A percentile compares a stretch with the other conserved stretches of the same genome.
These are phyloP conservation scores for Anser cygnoides DNA, from an alignment of 2,113 vertebrate genomes.

Conservation along the genomic window DNA sequence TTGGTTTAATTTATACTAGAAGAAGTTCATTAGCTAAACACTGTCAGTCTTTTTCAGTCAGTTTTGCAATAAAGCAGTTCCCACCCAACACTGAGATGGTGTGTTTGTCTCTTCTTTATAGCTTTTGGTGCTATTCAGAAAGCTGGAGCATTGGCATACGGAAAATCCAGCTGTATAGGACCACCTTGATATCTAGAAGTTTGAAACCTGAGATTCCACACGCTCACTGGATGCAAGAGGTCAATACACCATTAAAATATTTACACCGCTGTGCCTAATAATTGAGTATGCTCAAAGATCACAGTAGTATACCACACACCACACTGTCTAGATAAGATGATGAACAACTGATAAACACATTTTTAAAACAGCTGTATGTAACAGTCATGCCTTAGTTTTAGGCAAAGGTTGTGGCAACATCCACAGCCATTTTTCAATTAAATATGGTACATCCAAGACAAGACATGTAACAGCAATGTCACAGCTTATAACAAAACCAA, in stretches of 20 bases:
- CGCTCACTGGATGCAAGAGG: not conserved
- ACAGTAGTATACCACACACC: not conserved
- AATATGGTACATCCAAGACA: not conserved
- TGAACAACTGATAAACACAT: not conserved
- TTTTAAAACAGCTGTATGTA: not conserved
- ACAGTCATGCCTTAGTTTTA: not conserved
- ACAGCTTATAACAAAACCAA: not conserved
- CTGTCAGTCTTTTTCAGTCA: not conserved
- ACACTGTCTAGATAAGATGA: not conserved
- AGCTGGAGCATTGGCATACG: not conserved
- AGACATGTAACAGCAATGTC: not conserved
- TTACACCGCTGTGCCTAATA: not conserved
- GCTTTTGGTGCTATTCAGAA: not conserved
- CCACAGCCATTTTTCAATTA: not conserved
- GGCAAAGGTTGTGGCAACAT: not conserved
- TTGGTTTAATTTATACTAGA: constrained; percentile 4
- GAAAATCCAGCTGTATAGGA: not conserved
- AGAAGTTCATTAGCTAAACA: constrained; percentile 28
- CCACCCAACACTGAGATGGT: not conserved
- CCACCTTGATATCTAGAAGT: not conserved
- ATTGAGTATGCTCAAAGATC: not conserved
- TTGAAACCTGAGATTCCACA: not conserved
- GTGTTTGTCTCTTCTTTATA: not conserved
- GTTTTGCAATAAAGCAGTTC: constrained; percentile 33
- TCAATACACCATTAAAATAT: not conserved